phyloP scores from a whole-genome alignment of 2,113 vertebrate genomes.

The Xiphophorus hellerii region DNA sequence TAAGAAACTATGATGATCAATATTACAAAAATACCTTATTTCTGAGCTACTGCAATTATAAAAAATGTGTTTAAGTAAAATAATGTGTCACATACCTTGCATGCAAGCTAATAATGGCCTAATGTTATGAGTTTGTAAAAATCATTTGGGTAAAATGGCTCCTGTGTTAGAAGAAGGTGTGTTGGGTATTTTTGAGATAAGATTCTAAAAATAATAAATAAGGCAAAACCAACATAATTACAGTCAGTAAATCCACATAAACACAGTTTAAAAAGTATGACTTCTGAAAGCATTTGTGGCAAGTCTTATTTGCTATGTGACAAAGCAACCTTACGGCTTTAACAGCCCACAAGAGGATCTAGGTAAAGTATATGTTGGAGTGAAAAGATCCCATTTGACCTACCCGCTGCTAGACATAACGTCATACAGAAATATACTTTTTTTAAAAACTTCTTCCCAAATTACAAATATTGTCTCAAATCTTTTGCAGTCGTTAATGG shows the following conservation, averaged over 20 bases:
- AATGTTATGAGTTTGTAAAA: no score
- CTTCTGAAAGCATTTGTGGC: conserved; percentile 7
- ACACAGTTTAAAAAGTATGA: background rate
- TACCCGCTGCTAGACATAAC: background rate
- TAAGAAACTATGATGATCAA: background rate
- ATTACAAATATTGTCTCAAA: background rate
- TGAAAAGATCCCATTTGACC: background rate
- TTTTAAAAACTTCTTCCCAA: background rate
- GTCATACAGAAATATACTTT: background rate
- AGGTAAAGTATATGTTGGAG: conserved; percentile 2
- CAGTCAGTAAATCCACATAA: background rate
- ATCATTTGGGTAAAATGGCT: background rate
- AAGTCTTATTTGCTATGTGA: conserved; percentile 1
- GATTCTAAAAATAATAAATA: background rate
- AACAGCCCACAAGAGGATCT: background rate
- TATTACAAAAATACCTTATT: background rate
- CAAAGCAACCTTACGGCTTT: background rate
- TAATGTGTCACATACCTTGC: background rate
- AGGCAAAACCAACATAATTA: conserved; percentile 15
- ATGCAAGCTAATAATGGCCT: background rate
- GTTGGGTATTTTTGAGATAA: background rate
- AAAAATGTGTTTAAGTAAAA: background rate
- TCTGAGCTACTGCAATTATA: background rate
- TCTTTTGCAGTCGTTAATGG: background rate
- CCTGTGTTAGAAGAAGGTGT: background rate